Base-by-base conservation (phyloP, 2,888 invertebrate genomes). In the Clitarchus hookeri region DNA sequence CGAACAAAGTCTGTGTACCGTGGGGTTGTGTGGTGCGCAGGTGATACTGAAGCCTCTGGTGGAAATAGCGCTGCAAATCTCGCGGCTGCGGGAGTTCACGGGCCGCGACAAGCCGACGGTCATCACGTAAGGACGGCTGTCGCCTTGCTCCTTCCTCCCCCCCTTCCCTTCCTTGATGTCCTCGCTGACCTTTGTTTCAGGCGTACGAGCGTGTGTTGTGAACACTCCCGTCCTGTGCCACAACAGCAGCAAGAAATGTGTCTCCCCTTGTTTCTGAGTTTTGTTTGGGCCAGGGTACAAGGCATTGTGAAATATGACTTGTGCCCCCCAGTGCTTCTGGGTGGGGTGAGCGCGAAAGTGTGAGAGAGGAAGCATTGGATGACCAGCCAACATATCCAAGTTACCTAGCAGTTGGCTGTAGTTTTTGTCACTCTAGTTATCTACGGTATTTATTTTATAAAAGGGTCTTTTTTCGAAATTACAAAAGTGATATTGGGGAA, bases 101-200 rank as follows among this genome's bases (percentile, higher is more conserved):
- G 98, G 98, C 11, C 94, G 99, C 84, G 94, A 95, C 88, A 95
- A 95, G 36, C 99, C 99, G 86, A 99, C 99, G 84, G 99, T 99
- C 88, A 99, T 99, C 91, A 99, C 99, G 90, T 97, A 96, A 93
- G 48, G 86, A 54, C 44, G 65, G 19, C 84, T 26, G 27, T 36
- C 27, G 27, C 36, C 82, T 26, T 23, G 13, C n/a, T n/a, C 65
- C 8, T n/a, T 65, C 65, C 65, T 19, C 6, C 65, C 16, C 65
- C n/a, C 65, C 65, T 65, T 65, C 65, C 65, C 65, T 23, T 23
- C 13, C 16, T 48, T 65, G 0, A 19, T 19, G 13, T n/a, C n/a
- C 1, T 16, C 65, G 19, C 53, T 53, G 53, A 53, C 3, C 53
- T 53, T 12, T 19, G 8, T 53, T 53, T 19, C 13, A 53, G 13